A percentile compares a stretch with the other conserved stretches of the same genome.
Conservation (phyloP, 2,113 vertebrate genomes). For the Prinia subflava region DNA sequence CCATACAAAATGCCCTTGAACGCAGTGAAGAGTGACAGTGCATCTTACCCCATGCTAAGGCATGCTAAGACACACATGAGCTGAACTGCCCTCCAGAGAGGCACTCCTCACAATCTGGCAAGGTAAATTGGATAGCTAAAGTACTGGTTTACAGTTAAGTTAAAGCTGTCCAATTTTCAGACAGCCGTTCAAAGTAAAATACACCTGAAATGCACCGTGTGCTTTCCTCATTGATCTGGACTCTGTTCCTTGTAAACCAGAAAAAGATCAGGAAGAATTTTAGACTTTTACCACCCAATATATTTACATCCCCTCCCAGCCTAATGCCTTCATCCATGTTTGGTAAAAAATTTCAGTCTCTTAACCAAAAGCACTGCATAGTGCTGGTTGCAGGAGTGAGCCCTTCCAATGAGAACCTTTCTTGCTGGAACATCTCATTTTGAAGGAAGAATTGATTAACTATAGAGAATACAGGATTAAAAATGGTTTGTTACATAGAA, state of each 20-base stretch:
- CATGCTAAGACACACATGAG: rapidly evolving
- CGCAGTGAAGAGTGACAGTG: background rate
- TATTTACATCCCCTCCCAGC: background rate
- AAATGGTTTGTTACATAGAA: background rate
- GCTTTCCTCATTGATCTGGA: background rate
- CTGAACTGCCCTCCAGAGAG: background rate
- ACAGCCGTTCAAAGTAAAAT: background rate
- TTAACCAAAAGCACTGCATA: background rate
- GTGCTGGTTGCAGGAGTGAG: background rate
- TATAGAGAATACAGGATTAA: background rate
- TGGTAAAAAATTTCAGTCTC: background rate
- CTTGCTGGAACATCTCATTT: background rate
- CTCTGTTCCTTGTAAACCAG: background rate
- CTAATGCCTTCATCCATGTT: background rate
- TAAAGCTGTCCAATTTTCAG: background rate
- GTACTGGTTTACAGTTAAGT: background rate
- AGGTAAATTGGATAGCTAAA: background rate
- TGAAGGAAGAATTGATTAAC: background rate
- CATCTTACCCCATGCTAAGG: background rate
- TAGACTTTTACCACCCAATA: background rate
- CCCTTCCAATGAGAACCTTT: background rate
- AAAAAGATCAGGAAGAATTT: background rate
- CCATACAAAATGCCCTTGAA: background rate
- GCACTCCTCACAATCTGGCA: background rate
- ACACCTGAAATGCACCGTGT: background rate